Base-by-base conservation (phyloP, 2,113 vertebrate species). In the Dendrocopos noguchii region DNA sequence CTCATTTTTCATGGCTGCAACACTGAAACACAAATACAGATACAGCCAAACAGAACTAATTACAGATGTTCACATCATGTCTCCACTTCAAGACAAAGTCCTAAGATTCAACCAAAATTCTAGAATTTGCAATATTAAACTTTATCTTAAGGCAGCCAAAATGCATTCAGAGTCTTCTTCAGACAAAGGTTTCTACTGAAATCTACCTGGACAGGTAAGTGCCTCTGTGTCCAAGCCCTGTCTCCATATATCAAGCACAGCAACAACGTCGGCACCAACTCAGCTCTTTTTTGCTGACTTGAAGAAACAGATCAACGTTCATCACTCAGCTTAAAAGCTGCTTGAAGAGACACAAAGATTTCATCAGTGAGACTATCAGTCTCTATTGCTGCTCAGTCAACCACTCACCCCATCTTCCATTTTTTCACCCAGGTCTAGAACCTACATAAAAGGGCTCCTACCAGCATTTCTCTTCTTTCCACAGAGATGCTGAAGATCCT, bases 1-100 rank as follows among this genome's bases (percentile, higher is more conserved):
- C 78, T 84, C 70, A 77, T 27, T 78, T 84, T 74, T 44, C 53
- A 55, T 27, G 36, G 57, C 31, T 64, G 80, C 42, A 63, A 64
- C 19, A n/a, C 21, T 10, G 31, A 79, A 89, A 92, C 87, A 92
- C 29, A 83, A 92, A 94, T 25, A 81, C 46, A 78, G 25, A 66
- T 59, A 57, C 46, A 61, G 50, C 17, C 53, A 52, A 87, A 75
- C 8, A 53, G 47, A 91, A 91, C 34, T 33, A 66, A 74, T 77
- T 57, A 34, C 53, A 31, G 56, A 15, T 9, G 2, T 60, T 14
- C 3, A 12, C 13, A 57, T 27, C 22, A 46, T 39, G 34, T 33
- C 70, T 79, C 52, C 15, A 31, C n/a, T 73, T 83, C 73, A 81
- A 47, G 70, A 74, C 0, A 0, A 78, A 75, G 61, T 56, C 50